Evolutionary conservation across 2,797 vertebrate genomes (phyloP).

Genomic region (Coluber constrictor): DNA sequence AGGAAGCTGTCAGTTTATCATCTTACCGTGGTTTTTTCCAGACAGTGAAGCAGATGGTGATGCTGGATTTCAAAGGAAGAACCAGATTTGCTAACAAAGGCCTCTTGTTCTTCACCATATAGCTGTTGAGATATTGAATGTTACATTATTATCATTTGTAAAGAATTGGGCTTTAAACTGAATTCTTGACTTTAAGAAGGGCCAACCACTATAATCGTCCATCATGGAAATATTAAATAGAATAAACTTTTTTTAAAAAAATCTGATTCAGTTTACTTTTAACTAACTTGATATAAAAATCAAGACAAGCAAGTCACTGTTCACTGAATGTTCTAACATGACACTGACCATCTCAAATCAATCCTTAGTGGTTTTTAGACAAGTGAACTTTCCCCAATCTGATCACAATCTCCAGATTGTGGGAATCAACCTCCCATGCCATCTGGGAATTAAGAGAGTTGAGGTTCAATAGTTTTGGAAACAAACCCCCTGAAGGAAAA

Average conservation of each 20-base stretch:
- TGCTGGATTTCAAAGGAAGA: constrained; percentile 87
- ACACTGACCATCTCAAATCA: neutral
- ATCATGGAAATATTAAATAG: neutral
- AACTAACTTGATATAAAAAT: neutral
- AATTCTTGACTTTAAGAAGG: constrained; percentile 36
- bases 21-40: constrained; percentile 96
- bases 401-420: neutral
- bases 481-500: neutral
- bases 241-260: neutral
- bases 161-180: constrained; percentile 50
- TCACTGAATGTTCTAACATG: neutral
- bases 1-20: constrained; percentile 17
- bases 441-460: neutral
- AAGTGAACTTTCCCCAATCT: neutral
- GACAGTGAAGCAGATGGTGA: constrained; percentile 92
- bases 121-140: constrained; percentile 76
- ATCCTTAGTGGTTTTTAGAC: neutral
- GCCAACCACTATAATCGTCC: constrained; percentile 5
- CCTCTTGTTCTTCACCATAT: constrained; percentile 85
- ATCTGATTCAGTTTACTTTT: neutral
- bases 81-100: constrained; percentile 83
- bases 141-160: constrained; percentile 52
- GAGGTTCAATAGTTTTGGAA: neutral
- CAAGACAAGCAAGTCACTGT: neutral
- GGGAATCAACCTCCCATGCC: neutral